Base-by-base conservation (phyloP, 1,140 invertebrate species). In the Streblospio benedicti region DNA sequence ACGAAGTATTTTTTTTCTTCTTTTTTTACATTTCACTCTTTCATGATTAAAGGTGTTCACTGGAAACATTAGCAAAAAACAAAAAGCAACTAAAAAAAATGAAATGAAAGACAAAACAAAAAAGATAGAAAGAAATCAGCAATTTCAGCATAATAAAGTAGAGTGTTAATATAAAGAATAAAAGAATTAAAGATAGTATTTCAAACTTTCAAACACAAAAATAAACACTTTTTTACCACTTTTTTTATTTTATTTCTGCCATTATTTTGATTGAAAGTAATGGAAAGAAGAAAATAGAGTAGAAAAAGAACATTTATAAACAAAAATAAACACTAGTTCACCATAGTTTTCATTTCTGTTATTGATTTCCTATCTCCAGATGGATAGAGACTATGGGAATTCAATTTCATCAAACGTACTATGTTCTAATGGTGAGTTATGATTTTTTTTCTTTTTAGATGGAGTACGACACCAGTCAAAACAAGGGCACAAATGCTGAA, bases 401-500 rank as follows among this genome's bases (percentile, higher is more conserved):
- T 23, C 4, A 32, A 5, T 54, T 54, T 53, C 23, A 32, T 16
- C 18, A 1, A 53, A n/a, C n/a, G n/a, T n/a, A n/a, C n/a, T n/a
- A n/a, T n/a, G n/a, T 58, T 57, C 18, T 41, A 12, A 54, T 5
- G 23, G 31, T 5, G 23, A 20, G 14, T 54, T 25, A 30, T 16
- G 50, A 25, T 54, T 27, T 27, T 16, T 53, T 27, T 50, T 35
- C 4, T n/a, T 63, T 47, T 38, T 27, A 76, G 74, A 44, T 76
- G 75, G 75, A 67, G 71, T 51, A 33, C 32, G 6, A 73, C 67
- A 25, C 62, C 70, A 25, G 62, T 67, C 9, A 50, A 67, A 23
- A 51, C 71, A 41, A 64, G 75, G 5, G 71, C 70, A 33, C 61
- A 64, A 28, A 38, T 76, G 0, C 41, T 75, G 65, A 43, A 66